A percentile compares a stretch with the other conserved stretches of the same genome.
Evolutionary conservation across 2,797 vertebrate species (phyloP).

Genomic region (Leptoclinus maculatus): DNA sequence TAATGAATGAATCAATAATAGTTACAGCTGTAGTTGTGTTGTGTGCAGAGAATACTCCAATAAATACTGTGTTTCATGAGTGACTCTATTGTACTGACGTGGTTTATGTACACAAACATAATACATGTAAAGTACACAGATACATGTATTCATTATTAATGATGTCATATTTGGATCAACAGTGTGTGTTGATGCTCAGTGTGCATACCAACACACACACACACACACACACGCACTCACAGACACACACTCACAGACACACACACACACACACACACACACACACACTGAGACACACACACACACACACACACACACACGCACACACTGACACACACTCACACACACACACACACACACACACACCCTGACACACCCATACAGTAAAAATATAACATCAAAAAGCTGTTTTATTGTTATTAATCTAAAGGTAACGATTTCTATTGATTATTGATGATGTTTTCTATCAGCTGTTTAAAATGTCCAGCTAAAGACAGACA

Average conservation of each 20-base stretch:
- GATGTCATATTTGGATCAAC: neutral
- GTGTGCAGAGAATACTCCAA: neutral
- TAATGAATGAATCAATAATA: no score
- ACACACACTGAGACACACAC: neutral
- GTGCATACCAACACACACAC: no score
- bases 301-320: no score
- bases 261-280: no score
- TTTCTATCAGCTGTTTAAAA: neutral
- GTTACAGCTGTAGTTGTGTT: no score
- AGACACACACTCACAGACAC: neutral
- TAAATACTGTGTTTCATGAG: neutral
- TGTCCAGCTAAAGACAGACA: neutral
- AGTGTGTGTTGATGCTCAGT: no score
- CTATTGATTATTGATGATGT: neutral
- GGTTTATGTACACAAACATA: neutral
- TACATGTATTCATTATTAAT: neutral
- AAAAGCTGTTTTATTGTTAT: neutral
- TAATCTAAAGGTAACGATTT: neutral
- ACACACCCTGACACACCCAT: neutral
- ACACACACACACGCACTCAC: no score
- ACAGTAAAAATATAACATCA: neutral
- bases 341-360: no score
- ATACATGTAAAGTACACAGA: neutral
- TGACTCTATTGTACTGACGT: no score
- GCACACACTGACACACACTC: no score